Base-by-base conservation (phyloP, 2,797 vertebrate species). In the Lycodopsis pacificus region DNA sequence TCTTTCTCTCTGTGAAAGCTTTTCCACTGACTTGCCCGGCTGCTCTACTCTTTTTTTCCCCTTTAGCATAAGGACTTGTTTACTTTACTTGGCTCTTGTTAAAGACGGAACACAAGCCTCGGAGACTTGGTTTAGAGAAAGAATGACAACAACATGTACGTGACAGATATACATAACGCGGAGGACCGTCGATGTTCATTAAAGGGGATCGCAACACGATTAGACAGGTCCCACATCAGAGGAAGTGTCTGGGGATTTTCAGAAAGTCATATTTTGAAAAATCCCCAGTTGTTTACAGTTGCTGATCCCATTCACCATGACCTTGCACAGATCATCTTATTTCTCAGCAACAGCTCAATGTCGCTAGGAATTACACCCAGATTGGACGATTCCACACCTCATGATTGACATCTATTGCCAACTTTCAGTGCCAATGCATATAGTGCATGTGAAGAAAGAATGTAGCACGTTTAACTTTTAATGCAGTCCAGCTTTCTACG, bases 61-160 rank as follows among this genome's bases (percentile, higher is more conserved):
- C 17, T 88, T 76, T 81, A 86, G 88, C 89, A 88, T 90, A 82
- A 83, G 86, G 88, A 90, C 79, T 80, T 90, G 91, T 91, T 93
- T 91, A 90, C 81, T 91, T 93, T 91, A 90, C 81, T 86, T 71
- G 73, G 80, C 81, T 85, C 82, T 83, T 65, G 82, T 77, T 88
- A 82, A 83, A 87, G 67, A 80, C 46, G 79, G 87, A 88, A 84
- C 85, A 65, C 66, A 66, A 78, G 70, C 77, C 67, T 73, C 63
- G 22, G 70, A 84, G 71, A 88, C 79, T 74, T 76, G 71, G 62
- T 81, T 66, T 84, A 83, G 76, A 73, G 57, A 65, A 14, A 34
- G 62, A 76, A 79, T 49, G 78, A 77, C 81, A 84, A 73, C 81
- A 82, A 49, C 79, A 74, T 73, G 83, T 57, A 82, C 44, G 36